Base-by-base conservation (phyloP, 1,140 invertebrate species). In the Drosophila rhopaloa region DNA sequence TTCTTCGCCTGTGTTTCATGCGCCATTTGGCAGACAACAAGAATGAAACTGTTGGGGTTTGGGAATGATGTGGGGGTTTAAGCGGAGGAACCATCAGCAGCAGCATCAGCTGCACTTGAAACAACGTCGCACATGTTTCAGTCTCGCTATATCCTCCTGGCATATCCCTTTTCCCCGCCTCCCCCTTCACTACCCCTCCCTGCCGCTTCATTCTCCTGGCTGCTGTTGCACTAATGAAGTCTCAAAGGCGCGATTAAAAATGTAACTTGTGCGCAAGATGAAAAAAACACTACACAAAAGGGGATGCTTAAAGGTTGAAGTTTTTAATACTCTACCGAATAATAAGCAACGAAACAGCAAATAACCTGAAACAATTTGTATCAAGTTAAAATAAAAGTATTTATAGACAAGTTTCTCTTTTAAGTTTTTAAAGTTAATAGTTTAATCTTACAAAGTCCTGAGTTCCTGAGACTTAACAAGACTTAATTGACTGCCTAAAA, bases 191-290 rank as follows among this genome's bases (percentile, higher is more conserved):
- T 5, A 56, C 43, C n/a, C 14, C 29, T 46, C 51, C 71, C 57
- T 82, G 66, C 73, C 46, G 58, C 65, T 61, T 56, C 38, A 41
- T 57, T 65, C 43, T 55, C 50, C 43, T 35, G 46, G 53, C 72
- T 61, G 37, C 65, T 47, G 60, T 59, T 80, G 74, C 84, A 89
- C 84, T 89, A 89, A 89, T 89, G 84, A 89, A 89, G 84, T 89
- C 84, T 89, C 84, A 89, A 89, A 89, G 84, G 84, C 84, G 84
- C 84, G 84, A 89, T 89, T 89, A 89, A 88, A 89, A 89, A 89
- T 89, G 84, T 89, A 89, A 89, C 84, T 89, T 89, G 73, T 70
- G 84, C 76, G 62, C 54, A 74, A 82, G 58, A 86, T 65, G 66
- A 62, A 76, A 55, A 57, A 68, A 47, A 59, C 59, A 44, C 68